phyloP scores from a whole-genome alignment of 2,113 vertebrate genomes.

The Phoenicopterus ruber region DNA sequence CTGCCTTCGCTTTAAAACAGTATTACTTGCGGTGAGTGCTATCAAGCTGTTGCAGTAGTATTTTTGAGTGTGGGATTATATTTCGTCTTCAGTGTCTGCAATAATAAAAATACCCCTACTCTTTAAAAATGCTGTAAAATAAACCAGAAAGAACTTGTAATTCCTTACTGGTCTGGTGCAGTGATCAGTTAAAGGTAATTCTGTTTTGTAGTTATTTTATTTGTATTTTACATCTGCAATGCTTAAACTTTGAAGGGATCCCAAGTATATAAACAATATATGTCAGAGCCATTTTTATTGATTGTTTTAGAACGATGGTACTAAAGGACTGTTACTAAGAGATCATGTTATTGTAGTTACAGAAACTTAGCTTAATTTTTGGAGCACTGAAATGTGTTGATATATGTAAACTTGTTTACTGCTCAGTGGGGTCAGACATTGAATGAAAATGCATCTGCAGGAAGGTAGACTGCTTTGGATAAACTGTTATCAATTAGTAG shows the following conservation, averaged over 20 bases:
- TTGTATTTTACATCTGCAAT: conserved; percentile 54
- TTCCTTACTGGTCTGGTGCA: background rate
- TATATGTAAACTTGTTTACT: conserved; percentile 59
- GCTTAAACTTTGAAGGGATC: conserved; percentile 56
- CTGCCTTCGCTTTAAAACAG: conserved; percentile 99
- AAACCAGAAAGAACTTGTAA: background rate
- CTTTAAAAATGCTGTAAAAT: conserved; percentile 21
- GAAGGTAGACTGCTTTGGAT: conserved; percentile 19
- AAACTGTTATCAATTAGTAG: background rate
- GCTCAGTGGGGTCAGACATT: background rate
- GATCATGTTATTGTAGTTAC: conserved; percentile 42
- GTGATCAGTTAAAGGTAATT: conserved; percentile 16
- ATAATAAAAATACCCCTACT: conserved; percentile 6
- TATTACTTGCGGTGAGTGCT: conserved; percentile 99
- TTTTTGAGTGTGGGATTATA: conserved; percentile 49
- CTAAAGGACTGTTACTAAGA: conserved; percentile 40
- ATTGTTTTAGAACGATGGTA: conserved; percentile 11
- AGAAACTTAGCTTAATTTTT: conserved; percentile 71
- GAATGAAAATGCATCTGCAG: conserved; percentile 36
- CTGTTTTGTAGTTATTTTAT: conserved; percentile 14
- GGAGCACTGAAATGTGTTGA: conserved; percentile 40
- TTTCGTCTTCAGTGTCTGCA: conserved; percentile 9
- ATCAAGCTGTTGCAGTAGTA: conserved; percentile 62
- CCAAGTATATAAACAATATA: conserved; percentile 44
- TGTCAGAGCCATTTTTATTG: conserved; percentile 69